phyloP scores from a whole-genome alignment of 2,113 vertebrate genomes.

The Labeo catla region DNA sequence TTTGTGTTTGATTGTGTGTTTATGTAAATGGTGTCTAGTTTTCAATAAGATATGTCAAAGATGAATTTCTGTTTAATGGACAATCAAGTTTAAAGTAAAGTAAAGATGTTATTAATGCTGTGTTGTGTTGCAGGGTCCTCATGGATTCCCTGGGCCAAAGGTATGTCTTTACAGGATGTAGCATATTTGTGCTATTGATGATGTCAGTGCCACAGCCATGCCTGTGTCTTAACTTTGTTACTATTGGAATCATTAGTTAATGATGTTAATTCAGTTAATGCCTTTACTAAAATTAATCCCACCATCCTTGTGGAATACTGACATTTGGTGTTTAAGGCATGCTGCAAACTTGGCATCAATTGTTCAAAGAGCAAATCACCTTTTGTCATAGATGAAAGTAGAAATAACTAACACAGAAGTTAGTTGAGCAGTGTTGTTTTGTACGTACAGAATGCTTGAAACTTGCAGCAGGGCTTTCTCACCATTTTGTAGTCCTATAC shows the following conservation, averaged over 20 bases:
- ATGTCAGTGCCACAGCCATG: slow-evolving; percentile 31
- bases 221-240: background rate
- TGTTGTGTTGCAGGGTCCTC: slow-evolving; percentile 87
- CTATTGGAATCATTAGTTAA: too few relatives aligned
- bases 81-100: background rate
- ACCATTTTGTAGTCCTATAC: background rate
- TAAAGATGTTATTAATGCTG: slow-evolving; percentile 3
- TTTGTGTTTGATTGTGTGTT: too few relatives aligned
- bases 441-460: background rate
- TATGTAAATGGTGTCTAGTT: background rate
- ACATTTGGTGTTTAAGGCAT: background rate
- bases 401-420: too few relatives aligned
- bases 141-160: slow-evolving; percentile 95
- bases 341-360: background rate
- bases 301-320: background rate
- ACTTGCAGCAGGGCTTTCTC: background rate
- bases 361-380: background rate
- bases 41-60: background rate
- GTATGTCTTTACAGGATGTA: slow-evolving; percentile 72
- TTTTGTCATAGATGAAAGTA: background rate
- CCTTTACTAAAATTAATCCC: background rate
- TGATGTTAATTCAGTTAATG: background rate
- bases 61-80: background rate
- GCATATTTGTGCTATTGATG: background rate
- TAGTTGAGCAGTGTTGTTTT: background rate